Percentiles rank a stretch among this genome's conserved stretches.
phyloP scores from a whole-genome alignment of 2,113 vertebrate species.

The Bagarius yarrelli region DNA sequence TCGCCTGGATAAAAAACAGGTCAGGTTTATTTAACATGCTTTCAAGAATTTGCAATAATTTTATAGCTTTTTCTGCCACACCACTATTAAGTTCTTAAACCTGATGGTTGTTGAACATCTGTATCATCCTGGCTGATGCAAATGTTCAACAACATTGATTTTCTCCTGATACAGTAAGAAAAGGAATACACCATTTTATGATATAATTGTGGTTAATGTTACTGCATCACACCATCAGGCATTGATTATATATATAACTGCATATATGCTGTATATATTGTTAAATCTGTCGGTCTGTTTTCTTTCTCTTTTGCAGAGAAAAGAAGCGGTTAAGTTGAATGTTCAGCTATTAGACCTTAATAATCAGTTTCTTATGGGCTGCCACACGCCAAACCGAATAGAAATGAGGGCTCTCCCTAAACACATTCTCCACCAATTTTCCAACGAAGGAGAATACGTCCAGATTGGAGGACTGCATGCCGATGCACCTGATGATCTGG shows the following conservation, averaged over 20 bases:
- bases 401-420: slow-evolving; percentile 80
- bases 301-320: slow-evolving; percentile 72
- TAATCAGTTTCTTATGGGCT: slow-evolving; percentile 81
- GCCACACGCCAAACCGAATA: slow-evolving; percentile 85
- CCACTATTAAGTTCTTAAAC: not conserved
- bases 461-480: slow-evolving; percentile 82
- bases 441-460: slow-evolving; percentile 76
- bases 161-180: not conserved
- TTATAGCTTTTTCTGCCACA: not conserved
- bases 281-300: not conserved
- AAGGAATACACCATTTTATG: not conserved
- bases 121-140: not conserved
- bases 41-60: not conserved
- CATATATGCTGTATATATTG: not conserved
- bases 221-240: not conserved
- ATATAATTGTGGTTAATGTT: not conserved
- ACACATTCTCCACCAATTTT: slow-evolving; percentile 79
- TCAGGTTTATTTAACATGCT: slow-evolving; percentile 57
- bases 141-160: not conserved
- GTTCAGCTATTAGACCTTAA: slow-evolving; percentile 88
- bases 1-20: slow-evolving; percentile 91
- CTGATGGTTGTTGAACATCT: not conserved
- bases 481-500: slow-evolving; percentile 85
- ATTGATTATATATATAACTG: not conserved
- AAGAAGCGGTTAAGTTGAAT: slow-evolving; percentile 84